Base-by-base conservation (phyloP, 1,140 invertebrate species). In the Babylonia areolata region DNA sequence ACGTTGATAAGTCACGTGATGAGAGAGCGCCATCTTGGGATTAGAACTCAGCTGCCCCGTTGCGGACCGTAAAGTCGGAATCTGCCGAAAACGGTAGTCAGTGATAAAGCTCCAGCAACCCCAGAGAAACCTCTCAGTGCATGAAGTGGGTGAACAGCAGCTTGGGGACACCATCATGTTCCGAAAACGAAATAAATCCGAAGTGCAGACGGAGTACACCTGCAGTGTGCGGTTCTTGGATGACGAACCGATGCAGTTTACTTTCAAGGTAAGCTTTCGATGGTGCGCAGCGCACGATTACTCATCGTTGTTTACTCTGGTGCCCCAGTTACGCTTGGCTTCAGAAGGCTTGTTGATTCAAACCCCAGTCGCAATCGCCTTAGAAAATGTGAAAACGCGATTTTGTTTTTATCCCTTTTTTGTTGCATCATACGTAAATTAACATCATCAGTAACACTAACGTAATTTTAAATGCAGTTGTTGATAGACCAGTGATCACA, bases 191-290 rank as follows among this genome's bases (percentile, higher is more conserved):
- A 90, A 89, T 83, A 93, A 93, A 87, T 90, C 90, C 58, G 93
- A 93, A 73, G 88, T 90, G n/a, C 91, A 92, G 51, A 90, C 89
- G 88, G 92, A 93, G 81, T 97, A 97, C 95, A 98, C 98, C 95
- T 98, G 98, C 95, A 98, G 97, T 88, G 97, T 99, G 88, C 96
- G 98, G 91, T 96, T 99, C 88, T 95, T 99, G 90, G 98, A 99
- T 95, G 98, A 99, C 95, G 98, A 99, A 95, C 97, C 98, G 90
- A 95, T 99, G 91, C 97, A 98, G 95, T 97, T 97, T 94, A 97
- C 98, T 96, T 99, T 99, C 96, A 97, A 98, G 96, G 98, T 98
- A 95, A 91, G 91, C 15, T 51, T 51, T 51, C 46, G 46, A 51
- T 51, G 9, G 46, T 9, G 46, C n/a, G n/a, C n/a, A n/a, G n/a